Evolutionary conservation across 92 coral and sea anemone species (phyloP).

Genomic region (Palythoa caribaeorum): DNA sequence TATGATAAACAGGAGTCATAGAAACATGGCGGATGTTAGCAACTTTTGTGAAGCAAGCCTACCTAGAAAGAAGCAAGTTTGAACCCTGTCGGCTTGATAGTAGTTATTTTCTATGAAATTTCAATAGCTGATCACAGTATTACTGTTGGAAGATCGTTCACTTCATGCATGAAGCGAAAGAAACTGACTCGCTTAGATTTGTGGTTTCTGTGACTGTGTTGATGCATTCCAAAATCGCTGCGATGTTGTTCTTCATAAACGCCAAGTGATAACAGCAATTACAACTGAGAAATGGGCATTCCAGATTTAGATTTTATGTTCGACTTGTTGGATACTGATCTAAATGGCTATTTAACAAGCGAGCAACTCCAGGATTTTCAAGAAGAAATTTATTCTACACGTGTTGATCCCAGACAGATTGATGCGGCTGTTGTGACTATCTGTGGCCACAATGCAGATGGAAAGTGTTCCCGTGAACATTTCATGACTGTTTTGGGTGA

Average conservation of each 20-base stretch:
- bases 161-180: neutral
- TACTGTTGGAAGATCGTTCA: neutral
- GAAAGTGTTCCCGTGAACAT: slow-evolving; percentile 85
- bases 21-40: slow-evolving; percentile 37
- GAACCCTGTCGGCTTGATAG: neutral
- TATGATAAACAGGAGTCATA: slow-evolving; percentile 44
- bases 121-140: neutral
- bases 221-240: slow-evolving; percentile 32
- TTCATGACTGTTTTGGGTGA: slow-evolving; percentile 83
- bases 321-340: slow-evolving; percentile 86
- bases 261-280: slow-evolving; percentile 3
- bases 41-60: neutral
- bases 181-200: neutral
- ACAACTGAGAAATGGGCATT: slow-evolving; percentile 83
- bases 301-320: slow-evolving; percentile 94
- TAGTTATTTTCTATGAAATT: neutral
- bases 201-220: neutral
- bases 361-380: slow-evolving; percentile 88
- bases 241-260: neutral
- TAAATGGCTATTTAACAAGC: slow-evolving; percentile 80
- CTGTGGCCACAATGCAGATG: slow-evolving; percentile 87
- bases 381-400: slow-evolving; percentile 74
- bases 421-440: slow-evolving; percentile 83
- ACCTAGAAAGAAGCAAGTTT: neutral
- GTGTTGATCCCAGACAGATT: slow-evolving; percentile 84